Evolutionary conservation across 2,888 invertebrate genomes (phyloP).

Genomic region (Mythimna ferrago): DNA sequence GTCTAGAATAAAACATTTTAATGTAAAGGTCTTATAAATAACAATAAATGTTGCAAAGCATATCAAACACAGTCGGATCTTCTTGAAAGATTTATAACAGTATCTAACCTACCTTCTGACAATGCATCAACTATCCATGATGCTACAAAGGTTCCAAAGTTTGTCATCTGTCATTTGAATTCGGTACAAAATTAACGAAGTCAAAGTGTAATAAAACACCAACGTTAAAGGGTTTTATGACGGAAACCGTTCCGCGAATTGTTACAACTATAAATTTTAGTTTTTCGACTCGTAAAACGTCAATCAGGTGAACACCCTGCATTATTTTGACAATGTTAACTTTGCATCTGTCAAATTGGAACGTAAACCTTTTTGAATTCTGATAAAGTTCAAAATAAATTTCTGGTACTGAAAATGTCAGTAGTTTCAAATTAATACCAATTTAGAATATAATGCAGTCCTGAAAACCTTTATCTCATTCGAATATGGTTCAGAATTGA

Average conservation of each 20-base stretch:
- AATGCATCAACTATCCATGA: constrained; percentile 51
- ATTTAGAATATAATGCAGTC: constrained; percentile 3
- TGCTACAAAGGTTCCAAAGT: constrained; percentile 54
- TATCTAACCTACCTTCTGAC: constrained; percentile 11
- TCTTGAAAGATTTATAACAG: constrained; percentile 40
- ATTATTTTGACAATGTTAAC: constrained; percentile 57
- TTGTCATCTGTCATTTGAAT: constrained; percentile 71
- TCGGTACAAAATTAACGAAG: constrained; percentile 69
- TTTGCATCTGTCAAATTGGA: constrained; percentile 2
- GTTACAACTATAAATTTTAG: constrained; percentile 81
- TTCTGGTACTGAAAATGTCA: not conserved
- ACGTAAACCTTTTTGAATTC: constrained; percentile 33
- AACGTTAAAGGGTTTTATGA: constrained; percentile 75
- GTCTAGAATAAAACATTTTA: too few relatives aligned
- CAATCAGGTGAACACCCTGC: constrained; percentile 78
- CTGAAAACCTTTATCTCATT: constrained; percentile 31
- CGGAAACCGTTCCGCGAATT: constrained; percentile 87
- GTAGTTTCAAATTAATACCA: constrained; percentile 3
- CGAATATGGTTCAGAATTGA: constrained; percentile 60
- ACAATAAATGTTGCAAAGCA: not conserved
- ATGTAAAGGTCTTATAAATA: not conserved
- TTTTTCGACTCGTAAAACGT: constrained; percentile 81
- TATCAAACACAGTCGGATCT: not conserved
- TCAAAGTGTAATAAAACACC: constrained; percentile 72
- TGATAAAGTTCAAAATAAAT: constrained; percentile 23